Percentiles rank a stretch among this genome's conserved stretches.
Conservation (phyloP, 2,113 vertebrate genomes). For the Tretioscincus oriximinensis region DNA sequence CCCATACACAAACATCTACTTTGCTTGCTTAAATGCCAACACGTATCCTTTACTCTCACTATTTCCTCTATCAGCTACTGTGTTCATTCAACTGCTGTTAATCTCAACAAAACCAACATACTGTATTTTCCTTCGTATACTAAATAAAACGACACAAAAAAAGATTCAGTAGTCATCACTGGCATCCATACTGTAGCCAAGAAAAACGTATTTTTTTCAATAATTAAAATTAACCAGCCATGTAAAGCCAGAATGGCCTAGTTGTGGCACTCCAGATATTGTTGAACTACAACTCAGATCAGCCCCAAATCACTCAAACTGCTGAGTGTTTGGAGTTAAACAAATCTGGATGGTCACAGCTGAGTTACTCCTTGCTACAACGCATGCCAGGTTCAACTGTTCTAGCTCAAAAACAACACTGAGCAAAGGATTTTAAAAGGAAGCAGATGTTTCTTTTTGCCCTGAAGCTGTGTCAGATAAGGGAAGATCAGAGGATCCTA, state of each 20-base stretch:
- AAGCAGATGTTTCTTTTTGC: not conserved
- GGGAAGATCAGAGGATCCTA: too few relatives aligned
- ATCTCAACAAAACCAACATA: not conserved
- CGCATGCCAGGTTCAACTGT: too few relatives aligned
- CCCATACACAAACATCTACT: not conserved
- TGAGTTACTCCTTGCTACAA: too few relatives aligned
- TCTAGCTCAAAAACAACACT: too few relatives aligned
- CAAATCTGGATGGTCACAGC: too few relatives aligned
- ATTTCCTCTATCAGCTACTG: not conserved
- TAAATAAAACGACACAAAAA: not conserved
- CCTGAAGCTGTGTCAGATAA: not conserved
- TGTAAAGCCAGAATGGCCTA: too few relatives aligned
- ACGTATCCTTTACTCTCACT: too few relatives aligned
- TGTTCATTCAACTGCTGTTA: not conserved
- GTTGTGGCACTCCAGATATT: too few relatives aligned
- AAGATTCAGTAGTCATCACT: too few relatives aligned
- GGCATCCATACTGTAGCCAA: not conserved
- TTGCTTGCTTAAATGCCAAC: not conserved
- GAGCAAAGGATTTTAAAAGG: not conserved
- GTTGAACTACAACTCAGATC: too few relatives aligned
- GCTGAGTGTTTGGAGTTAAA: too few relatives aligned
- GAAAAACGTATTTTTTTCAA: not conserved
- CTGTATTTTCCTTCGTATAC: not conserved
- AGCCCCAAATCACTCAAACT: too few relatives aligned
- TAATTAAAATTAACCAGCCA: not conserved